Conservation (phyloP, 2,113 vertebrate genomes). For the Anoplopoma fimbria region DNA sequence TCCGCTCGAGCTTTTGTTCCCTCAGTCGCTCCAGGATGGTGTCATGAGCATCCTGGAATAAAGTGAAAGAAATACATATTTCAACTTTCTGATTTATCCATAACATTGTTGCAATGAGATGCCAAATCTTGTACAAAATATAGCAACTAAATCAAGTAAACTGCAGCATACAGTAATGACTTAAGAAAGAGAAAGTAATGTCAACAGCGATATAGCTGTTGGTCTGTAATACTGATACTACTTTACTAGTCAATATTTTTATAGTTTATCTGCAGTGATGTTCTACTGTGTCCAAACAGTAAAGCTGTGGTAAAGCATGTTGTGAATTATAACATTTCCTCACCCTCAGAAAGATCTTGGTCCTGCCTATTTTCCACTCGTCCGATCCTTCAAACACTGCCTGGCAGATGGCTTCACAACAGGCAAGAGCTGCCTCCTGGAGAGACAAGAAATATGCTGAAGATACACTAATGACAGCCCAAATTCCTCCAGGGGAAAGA, state of each 20-base stretch:
- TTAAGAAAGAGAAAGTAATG: neutral
- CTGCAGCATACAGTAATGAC: neutral
- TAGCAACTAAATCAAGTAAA: neutral
- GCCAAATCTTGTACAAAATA: neutral
- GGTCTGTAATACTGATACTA: neutral
- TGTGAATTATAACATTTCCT: slow-evolving; percentile 12
- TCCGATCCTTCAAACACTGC: slow-evolving; percentile 79
- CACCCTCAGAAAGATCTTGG: slow-evolving; percentile 96
- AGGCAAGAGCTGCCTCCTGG: slow-evolving; percentile 78
- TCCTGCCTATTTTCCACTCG: slow-evolving; percentile 92
- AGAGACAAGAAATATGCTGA: slow-evolving; percentile 28
- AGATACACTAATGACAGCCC: neutral
- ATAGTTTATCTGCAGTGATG: neutral
- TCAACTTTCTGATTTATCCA: neutral
- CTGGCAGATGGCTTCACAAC: slow-evolving; percentile 86
- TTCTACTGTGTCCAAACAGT: neutral
- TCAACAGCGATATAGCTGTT: neutral
- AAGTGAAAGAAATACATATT: neutral
- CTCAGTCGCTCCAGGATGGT: slow-evolving; percentile 85
- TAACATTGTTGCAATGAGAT: neutral
- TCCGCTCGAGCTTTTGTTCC: slow-evolving; percentile 82
- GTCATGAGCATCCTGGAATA: slow-evolving; percentile 89
- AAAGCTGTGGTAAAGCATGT: neutral
- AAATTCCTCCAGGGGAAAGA: neutral
- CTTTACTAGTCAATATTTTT: neutral